Percentiles rank a stretch among this genome's conserved stretches.
Evolutionary conservation across 1,140 invertebrate species (phyloP).

Genomic region (Drosophila azteca): DNA sequence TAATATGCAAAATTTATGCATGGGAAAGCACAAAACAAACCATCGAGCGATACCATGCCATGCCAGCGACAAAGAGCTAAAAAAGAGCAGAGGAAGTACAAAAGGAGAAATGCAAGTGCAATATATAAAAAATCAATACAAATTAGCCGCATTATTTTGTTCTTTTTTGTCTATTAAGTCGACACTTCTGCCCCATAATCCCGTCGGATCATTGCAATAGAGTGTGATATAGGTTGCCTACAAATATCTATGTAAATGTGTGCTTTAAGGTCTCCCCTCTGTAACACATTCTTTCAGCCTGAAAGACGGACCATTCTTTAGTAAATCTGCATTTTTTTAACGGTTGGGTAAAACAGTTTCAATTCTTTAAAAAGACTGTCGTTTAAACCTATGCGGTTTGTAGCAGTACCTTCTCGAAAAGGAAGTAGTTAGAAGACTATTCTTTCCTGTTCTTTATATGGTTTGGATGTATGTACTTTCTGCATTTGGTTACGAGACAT

Average conservation of each 20-base stretch:
- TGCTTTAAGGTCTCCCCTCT: too few species aligned
- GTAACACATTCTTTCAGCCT: too few species aligned
- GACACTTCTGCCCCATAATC: slow-evolving; percentile 36
- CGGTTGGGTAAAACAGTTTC: too few species aligned
- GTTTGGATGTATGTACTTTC: too few species aligned
- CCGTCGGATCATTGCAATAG: slow-evolving; percentile 21
- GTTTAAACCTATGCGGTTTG: too few species aligned
- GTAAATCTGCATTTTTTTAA: too few species aligned
- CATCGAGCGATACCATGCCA: slow-evolving; percentile 42
- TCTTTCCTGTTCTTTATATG: too few species aligned
- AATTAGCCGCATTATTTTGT: slow-evolving; percentile 49
- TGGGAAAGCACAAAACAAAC: slow-evolving; percentile 80
- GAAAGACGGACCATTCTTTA: too few species aligned
- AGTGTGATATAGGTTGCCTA: slow-evolving; percentile 11
- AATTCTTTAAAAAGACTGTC: too few species aligned
- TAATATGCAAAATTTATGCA: slow-evolving; percentile 82
- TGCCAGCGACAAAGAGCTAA: slow-evolving; percentile 42
- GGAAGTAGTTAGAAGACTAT: too few species aligned
- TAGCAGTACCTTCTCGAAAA: too few species aligned
- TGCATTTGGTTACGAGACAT: not conserved
- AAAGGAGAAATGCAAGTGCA: slow-evolving; percentile 20
- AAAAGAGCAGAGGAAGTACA: slow-evolving; percentile 25
- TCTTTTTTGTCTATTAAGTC: slow-evolving; percentile 11
- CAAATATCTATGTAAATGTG: not conserved
- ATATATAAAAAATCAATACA: slow-evolving; percentile 71